phyloP scores from a whole-genome alignment of 35 echinoderm and acorn worm species.

The Anneissia japonica region DNA sequence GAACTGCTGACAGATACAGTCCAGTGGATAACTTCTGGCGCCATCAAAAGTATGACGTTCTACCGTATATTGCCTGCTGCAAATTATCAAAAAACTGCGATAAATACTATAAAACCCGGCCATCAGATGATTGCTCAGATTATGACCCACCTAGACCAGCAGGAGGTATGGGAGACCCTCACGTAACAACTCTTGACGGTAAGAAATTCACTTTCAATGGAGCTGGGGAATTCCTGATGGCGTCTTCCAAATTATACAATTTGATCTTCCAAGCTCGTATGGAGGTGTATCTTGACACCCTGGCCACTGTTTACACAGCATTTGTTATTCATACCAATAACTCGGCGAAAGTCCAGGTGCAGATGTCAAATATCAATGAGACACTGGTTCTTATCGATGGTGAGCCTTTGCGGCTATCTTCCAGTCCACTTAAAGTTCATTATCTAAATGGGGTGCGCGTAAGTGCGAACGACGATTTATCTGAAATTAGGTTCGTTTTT shows the following conservation, averaged over 20 bases:
- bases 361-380: conserved; percentile 18
- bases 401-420: conserved; percentile 8
- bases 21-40: background rate
- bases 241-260: conserved; percentile 17
- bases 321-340: conserved; percentile 32
- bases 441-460: conserved; percentile 22
- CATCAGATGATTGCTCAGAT: conserved; percentile 29
- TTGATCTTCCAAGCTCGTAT: conserved; percentile 53
- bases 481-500: conserved; percentile 19
- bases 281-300: conserved; percentile 19
- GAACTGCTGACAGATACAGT: conserved; percentile 21
- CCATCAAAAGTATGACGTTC: conserved; percentile 58
- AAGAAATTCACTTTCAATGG: conserved; percentile 63
- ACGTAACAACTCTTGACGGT: conserved; percentile 47
- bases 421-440: conserved; percentile 4
- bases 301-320: conserved; percentile 42
- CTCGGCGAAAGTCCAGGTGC: conserved; percentile 27
- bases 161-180: conserved; percentile 50
- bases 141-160: conserved; percentile 43
- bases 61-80: conserved; percentile 40
- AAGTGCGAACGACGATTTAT: conserved; percentile 18
- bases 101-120: conserved; percentile 41
- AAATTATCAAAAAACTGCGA: conserved; percentile 28
- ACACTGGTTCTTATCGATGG: conserved; percentile 15
- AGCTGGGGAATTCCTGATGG: conserved; percentile 54